A percentile compares a stretch with the other conserved stretches of the same genome.
Evolutionary conservation across 2,888 invertebrate species (phyloP).

Genomic region (Adineta ricciae): DNA sequence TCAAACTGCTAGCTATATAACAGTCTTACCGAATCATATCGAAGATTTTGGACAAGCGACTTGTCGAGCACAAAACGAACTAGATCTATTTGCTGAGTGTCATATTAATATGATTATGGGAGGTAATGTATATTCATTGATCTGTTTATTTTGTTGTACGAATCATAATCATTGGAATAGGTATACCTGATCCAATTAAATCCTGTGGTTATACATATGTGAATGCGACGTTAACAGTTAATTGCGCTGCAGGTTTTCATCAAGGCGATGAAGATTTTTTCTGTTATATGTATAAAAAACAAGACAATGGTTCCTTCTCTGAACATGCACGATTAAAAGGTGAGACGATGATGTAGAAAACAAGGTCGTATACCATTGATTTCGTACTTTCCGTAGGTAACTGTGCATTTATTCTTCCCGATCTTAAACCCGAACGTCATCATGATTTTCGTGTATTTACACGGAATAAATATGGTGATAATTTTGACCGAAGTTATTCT

Average conservation of each 20-base stretch:
- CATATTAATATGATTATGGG: neutral
- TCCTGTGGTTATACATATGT: neutral
- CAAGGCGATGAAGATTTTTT: conserved; percentile 22
- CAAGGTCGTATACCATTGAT: neutral
- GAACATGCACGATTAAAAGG: conserved; percentile 13
- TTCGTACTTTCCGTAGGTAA: neutral
- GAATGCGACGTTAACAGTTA: neutral
- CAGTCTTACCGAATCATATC: neutral
- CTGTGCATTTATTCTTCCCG: conserved; percentile 14
- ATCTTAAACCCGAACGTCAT: conserved; percentile 5
- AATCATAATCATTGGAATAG: too few relatives aligned
- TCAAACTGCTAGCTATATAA: neutral
- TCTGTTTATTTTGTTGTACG: too few relatives aligned
- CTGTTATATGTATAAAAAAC: conserved; percentile 14
- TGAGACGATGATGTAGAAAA: neutral
- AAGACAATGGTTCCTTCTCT: neutral
- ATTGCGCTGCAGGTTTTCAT: conserved; percentile 6
- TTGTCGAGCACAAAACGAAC: conserved; percentile 18
- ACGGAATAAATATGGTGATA: neutral
- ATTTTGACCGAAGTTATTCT: neutral
- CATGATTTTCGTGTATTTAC: conserved; percentile 22
- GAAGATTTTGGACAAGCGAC: neutral
- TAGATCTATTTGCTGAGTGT: neutral
- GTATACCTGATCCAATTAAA: neutral
- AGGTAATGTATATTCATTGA: neutral